Evolutionary conservation across 1,140 invertebrate species (phyloP).

Genomic region (Sarcophaga bullata): DNA sequence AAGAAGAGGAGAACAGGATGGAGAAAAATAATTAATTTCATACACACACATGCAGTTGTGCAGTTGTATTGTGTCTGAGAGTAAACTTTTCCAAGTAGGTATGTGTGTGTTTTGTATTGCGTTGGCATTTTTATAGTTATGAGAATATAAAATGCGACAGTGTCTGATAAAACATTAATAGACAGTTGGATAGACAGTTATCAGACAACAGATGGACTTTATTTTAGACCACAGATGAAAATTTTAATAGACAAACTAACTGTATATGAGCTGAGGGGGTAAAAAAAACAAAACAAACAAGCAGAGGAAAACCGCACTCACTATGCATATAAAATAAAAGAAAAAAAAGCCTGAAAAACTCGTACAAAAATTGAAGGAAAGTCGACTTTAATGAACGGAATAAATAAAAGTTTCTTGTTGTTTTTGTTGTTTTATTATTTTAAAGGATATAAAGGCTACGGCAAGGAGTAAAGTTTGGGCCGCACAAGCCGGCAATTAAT

Average conservation of each 20-base stretch:
- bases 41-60: constrained; percentile 15
- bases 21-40: constrained; percentile 16
- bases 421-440: too few species aligned
- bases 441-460: too few species aligned
- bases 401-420: too few species aligned
- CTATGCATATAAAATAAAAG: too few species aligned
- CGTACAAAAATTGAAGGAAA: too few species aligned
- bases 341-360: too few species aligned
- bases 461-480: too few species aligned
- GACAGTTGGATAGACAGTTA: constrained; percentile 64
- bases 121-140: constrained; percentile 24
- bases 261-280: not conserved
- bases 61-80: not conserved
- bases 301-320: not conserved
- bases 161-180: constrained; percentile 64
- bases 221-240: constrained; percentile 59
- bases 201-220: constrained; percentile 64
- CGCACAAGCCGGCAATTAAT: too few species aligned
- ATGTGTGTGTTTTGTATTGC: not conserved
- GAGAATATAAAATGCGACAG: constrained; percentile 51
- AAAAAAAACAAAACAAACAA: not conserved
- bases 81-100: not conserved
- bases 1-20: not conserved
- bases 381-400: too few species aligned
- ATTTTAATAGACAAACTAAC: constrained; percentile 56